phyloP scores from a whole-genome alignment of 2,113 vertebrate genomes.

The Chlorocebus sabaeus region DNA sequence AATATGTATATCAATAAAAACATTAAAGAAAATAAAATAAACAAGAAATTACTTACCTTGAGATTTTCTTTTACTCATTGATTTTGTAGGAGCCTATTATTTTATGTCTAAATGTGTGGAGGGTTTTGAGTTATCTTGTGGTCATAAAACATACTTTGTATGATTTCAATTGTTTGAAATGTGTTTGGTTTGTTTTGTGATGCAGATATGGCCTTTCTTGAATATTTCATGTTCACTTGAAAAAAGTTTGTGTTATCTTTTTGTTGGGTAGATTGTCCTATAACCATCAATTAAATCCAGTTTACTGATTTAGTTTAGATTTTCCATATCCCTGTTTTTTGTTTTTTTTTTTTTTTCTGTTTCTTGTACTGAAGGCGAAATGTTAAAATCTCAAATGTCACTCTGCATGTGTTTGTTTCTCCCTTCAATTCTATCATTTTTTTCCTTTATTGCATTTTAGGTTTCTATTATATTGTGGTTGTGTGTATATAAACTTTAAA shows the following conservation, averaged over 20 bases:
- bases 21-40: too few relatives aligned
- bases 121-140: too few relatives aligned
- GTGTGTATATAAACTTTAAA: too few relatives aligned
- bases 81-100: neutral
- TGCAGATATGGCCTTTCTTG: neutral
- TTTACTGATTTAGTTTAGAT: neutral
- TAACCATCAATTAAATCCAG: neutral
- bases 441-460: neutral
- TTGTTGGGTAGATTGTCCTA: neutral
- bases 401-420: neutral
- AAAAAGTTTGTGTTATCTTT: neutral
- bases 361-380: neutral
- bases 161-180: neutral
- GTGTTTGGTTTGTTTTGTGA: neutral
- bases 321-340: neutral
- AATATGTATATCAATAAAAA: too few relatives aligned
- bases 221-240: neutral
- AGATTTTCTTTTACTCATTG: neutral
- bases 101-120: neutral
- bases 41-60: neutral
- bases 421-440: neutral
- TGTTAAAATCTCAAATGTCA: neutral
- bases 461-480: neutral
- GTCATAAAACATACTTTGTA: neutral
- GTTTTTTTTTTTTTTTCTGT: accelerated